Evolutionary conservation across 2,797 vertebrate species (phyloP).

Genomic region (Sarcoramphus papa): DNA sequence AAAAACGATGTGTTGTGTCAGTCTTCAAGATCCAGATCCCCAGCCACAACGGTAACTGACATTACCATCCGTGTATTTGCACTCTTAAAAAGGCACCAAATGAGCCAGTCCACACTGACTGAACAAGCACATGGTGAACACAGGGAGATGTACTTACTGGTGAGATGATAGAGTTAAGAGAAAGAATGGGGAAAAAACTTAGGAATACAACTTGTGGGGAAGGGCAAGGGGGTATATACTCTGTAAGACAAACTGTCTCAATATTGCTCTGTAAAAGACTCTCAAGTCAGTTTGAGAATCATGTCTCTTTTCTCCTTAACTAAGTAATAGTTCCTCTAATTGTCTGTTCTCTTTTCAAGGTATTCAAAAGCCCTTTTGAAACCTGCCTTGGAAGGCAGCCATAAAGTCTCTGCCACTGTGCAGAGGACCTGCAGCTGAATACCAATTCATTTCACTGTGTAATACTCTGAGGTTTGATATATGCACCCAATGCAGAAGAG

Average conservation of each 20-base stretch:
- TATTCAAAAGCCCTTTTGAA: slow-evolving; percentile 8
- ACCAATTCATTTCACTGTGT: not conserved
- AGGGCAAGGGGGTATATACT: not conserved
- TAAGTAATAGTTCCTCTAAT: not conserved
- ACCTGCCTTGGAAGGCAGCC: slow-evolving; percentile 15
- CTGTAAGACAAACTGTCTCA: not conserved
- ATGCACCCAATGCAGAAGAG: not conserved
- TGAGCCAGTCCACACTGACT: not conserved
- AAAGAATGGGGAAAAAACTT: not conserved
- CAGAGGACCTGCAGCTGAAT: not conserved
- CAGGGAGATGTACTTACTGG: not conserved
- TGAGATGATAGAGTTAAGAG: not conserved
- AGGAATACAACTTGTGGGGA: not conserved
- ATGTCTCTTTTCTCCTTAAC: not conserved
- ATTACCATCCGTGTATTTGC: not conserved
- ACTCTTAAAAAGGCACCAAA: not conserved
- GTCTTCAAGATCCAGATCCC: not conserved
- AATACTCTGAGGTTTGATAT: not conserved
- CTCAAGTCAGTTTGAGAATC: not conserved
- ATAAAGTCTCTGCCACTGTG: not conserved
- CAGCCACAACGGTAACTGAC: not conserved
- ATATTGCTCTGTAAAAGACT: not conserved
- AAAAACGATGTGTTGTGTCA: not conserved
- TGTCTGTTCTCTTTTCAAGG: not conserved
- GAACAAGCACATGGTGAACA: not conserved